Percentiles rank a stretch among this genome's conserved stretches.
These are phyloP conservation scores for Leucophenga montana DNA, from an alignment of 2,888 invertebrate genomes.

Conservation along the genomic window DNA sequence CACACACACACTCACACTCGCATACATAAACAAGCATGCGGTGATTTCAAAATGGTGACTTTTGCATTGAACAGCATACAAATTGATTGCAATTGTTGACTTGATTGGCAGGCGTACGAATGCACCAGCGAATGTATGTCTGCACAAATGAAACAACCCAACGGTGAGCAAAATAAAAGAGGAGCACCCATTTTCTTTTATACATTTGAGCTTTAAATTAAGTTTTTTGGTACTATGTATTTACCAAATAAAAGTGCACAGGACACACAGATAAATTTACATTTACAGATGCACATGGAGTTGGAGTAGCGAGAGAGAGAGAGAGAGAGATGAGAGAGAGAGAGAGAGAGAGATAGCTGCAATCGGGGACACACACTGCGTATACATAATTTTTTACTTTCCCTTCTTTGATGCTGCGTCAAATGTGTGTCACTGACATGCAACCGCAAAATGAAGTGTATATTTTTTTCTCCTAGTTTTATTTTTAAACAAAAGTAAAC, in stretches of 20 bases:
- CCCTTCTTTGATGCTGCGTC: slow-evolving; percentile 49
- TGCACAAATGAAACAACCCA: slow-evolving; percentile 21
- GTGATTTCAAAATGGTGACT: slow-evolving; percentile 51
- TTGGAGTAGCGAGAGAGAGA: no score
- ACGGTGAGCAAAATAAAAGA: slow-evolving; percentile 10
- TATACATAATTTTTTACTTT: slow-evolving; percentile 8
- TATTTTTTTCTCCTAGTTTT: neutral
- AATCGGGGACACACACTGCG: no score
- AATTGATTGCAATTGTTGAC: slow-evolving; percentile 68
- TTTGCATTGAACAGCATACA: slow-evolving; percentile 46
- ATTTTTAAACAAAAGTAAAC: neutral
- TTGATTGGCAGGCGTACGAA: slow-evolving; percentile 61
- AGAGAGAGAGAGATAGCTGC: no score
- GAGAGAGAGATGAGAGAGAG: no score
- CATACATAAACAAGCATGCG: slow-evolving; percentile 48
- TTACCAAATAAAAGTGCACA: slow-evolving; percentile 37
- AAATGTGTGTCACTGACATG: neutral
- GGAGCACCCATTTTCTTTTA: slow-evolving; percentile 9
- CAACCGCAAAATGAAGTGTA: slow-evolving; percentile 2
- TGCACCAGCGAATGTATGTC: slow-evolving; percentile 10
- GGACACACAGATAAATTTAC: no score
- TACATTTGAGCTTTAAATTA: slow-evolving; percentile 47
- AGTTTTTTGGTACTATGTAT: slow-evolving; percentile 41
- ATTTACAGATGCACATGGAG: no score
- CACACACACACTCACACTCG: slow-evolving; percentile 36